phyloP scores from a whole-genome alignment of 1,140 invertebrate species.

The Whitmania pigra region DNA sequence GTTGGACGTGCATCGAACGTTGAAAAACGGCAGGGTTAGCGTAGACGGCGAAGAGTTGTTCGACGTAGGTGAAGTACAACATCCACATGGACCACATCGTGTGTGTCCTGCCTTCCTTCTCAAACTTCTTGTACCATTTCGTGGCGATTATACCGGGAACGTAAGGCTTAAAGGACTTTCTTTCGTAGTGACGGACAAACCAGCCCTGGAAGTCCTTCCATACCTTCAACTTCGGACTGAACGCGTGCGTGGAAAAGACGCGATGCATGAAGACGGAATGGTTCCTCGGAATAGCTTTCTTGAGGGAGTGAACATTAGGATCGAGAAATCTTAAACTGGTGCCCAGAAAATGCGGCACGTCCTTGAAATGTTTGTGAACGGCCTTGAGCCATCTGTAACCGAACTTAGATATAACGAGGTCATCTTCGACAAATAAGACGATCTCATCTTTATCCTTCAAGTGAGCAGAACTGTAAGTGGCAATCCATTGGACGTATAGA shows the following conservation, averaged over 20 bases:
- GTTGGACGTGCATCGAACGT: neutral
- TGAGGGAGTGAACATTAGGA: neutral
- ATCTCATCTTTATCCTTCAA: neutral
- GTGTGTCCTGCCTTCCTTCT: neutral
- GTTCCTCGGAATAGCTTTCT: neutral
- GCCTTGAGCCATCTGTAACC: constrained; percentile 9
- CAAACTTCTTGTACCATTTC: constrained; percentile 16
- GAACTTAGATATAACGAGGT: neutral
- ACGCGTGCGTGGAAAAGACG: constrained; percentile 31
- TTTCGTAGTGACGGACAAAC: constrained; percentile 24
- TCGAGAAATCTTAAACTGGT: neutral
- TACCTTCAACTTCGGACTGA: constrained; percentile 28
- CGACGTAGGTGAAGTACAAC: neutral
- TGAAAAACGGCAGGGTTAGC: neutral
- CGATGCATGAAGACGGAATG: constrained; percentile 19
- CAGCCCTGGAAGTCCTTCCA: constrained; percentile 31
- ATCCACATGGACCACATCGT: constrained; percentile 16
- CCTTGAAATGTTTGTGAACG: neutral
- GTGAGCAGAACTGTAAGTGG: neutral
- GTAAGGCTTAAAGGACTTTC: constrained; percentile 17
- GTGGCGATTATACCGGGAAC: constrained; percentile 6
- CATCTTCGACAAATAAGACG: constrained; percentile 7
- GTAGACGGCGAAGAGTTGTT: constrained; percentile 4
- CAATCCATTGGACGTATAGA: neutral
- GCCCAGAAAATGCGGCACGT: neutral